A percentile compares a stretch with the other conserved stretches of the same genome.
Evolutionary conservation across 2,113 vertebrate species (phyloP).

Genomic region (Coregonus clupeaformis): DNA sequence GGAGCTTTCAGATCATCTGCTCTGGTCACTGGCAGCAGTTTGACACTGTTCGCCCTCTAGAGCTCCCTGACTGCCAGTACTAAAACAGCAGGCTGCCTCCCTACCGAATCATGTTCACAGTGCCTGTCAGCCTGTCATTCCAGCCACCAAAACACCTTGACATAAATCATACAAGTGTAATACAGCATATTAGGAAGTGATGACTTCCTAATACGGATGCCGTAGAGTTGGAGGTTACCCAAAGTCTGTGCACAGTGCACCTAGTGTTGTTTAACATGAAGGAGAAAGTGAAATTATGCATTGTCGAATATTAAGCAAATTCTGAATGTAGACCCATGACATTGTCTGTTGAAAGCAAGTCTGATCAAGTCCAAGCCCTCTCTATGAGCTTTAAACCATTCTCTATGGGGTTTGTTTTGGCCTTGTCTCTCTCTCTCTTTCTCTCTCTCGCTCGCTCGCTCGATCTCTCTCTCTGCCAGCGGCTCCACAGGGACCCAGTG

Average conservation of each 20-base stretch:
- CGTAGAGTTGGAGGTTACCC: too few species aligned
- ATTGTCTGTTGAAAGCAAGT: not conserved
- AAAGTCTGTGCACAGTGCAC: too few species aligned
- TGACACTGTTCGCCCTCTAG: conserved; percentile 37
- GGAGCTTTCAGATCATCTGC: conserved; percentile 46
- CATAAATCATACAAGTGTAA: conserved; percentile 1
- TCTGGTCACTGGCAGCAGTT: conserved; percentile 30
- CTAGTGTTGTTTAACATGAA: too few species aligned
- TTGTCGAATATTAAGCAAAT: not conserved
- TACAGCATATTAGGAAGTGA: not conserved
- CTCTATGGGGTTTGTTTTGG: not conserved
- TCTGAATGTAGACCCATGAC: not conserved
- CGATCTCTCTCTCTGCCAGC: conserved; percentile 12
- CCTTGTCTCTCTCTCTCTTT: conserved; percentile 12
- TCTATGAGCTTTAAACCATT: not conserved
- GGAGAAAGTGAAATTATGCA: not conserved
- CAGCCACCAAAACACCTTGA: not conserved
- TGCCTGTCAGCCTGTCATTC: conserved; percentile 2
- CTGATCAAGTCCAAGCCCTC: not conserved
- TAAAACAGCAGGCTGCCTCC: not conserved
- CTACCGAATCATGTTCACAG: not conserved
- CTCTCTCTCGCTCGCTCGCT: too few species aligned
- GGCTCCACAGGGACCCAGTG: conserved; percentile 24
- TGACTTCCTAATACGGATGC: too few species aligned
- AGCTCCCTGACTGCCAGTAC: not conserved